These are phyloP conservation scores for Porites lutea DNA, from an alignment of 64 coral and sea anemone genomes.

Conservation along the genomic window DNA sequence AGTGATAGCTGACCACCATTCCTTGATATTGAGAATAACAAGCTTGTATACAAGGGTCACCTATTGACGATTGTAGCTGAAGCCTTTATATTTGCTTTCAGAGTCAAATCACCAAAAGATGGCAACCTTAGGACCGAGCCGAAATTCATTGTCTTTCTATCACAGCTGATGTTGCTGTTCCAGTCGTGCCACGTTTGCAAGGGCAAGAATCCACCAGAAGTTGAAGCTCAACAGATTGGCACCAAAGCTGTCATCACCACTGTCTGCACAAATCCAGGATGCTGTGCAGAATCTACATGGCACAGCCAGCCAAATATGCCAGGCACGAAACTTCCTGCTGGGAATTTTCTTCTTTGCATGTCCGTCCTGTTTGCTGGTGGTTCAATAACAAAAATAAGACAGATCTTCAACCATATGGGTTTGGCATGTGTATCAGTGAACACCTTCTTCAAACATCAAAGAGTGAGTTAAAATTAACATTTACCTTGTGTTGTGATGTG, in stretches of 20 bases:
- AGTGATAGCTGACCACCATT: not conserved
- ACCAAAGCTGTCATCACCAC: conserved; percentile 25
- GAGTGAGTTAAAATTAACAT: conserved; percentile 17
- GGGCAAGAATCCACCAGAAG: conserved; percentile 17
- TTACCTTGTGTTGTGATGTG: not conserved
- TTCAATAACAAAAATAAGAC: conserved; percentile 8
- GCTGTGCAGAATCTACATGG: conserved; percentile 29
- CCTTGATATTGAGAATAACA: conserved; percentile 8
- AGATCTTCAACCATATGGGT: conserved; percentile 42
- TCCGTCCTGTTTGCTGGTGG: conserved; percentile 44
- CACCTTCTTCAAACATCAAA: conserved; percentile 46
- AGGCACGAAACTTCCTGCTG: conserved; percentile 1
- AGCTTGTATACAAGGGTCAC: not conserved
- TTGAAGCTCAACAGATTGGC: conserved; percentile 27
- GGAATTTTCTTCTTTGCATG: conserved; percentile 34
- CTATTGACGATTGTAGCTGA: not conserved
- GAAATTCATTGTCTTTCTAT: conserved; percentile 8
- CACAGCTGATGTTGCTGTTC: not conserved
- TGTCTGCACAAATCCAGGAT: conserved; percentile 38
- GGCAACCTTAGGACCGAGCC: conserved; percentile 9
- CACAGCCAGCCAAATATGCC: conserved; percentile 45
- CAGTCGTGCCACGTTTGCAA: conserved; percentile 13
- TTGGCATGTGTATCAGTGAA: conserved; percentile 32
- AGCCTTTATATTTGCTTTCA: conserved; percentile 16
- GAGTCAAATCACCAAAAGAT: conserved; percentile 23